Evolutionary conservation across 2,888 invertebrate species (phyloP).

Genomic region (Trachelus iudaicus): DNA sequence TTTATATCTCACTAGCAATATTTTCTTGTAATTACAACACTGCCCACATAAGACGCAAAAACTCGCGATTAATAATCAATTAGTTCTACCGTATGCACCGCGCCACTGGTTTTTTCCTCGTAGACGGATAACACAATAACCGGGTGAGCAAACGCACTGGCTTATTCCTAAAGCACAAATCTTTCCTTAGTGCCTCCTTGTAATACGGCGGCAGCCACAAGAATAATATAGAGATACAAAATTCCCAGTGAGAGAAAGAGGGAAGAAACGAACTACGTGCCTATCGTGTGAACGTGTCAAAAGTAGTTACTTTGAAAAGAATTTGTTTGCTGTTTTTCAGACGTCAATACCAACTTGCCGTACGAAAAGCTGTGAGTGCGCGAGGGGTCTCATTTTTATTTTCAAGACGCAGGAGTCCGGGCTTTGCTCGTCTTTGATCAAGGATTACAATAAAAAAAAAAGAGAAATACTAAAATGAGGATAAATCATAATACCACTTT

Average conservation of each 20-base stretch:
- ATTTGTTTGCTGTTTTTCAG: constrained; percentile 71
- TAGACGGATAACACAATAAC: too few relatives aligned
- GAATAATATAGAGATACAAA: constrained; percentile 13
- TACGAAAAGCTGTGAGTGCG: constrained; percentile 89
- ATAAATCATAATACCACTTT: too few relatives aligned
- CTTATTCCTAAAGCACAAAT: too few relatives aligned
- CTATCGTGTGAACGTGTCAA: background rate
- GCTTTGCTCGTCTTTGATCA: background rate
- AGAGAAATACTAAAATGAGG: background rate
- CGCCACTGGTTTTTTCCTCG: too few relatives aligned
- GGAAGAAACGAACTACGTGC: constrained; percentile 20
- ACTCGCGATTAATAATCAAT: too few relatives aligned
- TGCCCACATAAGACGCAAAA: too few relatives aligned
- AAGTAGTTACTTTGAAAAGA: constrained; percentile 45
- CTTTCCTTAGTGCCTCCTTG: too few relatives aligned
- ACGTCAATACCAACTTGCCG: constrained; percentile 90
- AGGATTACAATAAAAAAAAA: background rate
- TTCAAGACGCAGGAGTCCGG: constrained; percentile 56
- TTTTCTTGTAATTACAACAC: background rate
- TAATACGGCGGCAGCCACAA: background rate
- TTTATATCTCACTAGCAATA: constrained; percentile 14
- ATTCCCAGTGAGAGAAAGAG: constrained; percentile 15
- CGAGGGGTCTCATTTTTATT: constrained; percentile 68
- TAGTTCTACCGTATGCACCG: too few relatives aligned
- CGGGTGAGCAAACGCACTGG: too few relatives aligned